A percentile compares a stretch with the other conserved stretches of the same genome.
phyloP scores from a whole-genome alignment of 2,113 vertebrate species.

The Neopipo cinnamomea region DNA sequence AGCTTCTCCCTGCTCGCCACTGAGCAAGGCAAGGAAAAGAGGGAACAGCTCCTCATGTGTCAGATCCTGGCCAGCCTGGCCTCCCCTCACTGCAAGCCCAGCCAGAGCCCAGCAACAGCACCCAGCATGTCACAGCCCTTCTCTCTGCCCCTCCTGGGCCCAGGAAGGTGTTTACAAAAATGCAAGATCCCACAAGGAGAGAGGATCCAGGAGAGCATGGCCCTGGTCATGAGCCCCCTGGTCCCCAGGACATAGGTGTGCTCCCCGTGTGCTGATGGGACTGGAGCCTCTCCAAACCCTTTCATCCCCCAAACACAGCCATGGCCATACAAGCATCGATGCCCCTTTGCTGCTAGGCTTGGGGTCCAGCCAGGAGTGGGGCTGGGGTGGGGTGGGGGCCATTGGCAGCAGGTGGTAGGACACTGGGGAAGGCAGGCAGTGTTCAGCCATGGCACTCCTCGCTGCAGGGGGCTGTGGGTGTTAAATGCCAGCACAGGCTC shows the following conservation, averaged over 20 bases:
- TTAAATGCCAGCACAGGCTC: not conserved
- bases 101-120: not conserved
- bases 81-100: fast-evolving
- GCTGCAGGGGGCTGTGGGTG: not conserved
- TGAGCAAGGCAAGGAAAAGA: fast-evolving
- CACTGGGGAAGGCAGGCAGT: fast-evolving
- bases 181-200: not conserved
- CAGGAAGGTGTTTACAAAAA: not conserved
- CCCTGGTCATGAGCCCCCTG: not conserved
- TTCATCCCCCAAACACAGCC: fast-evolving
- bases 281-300: not conserved
- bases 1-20: not conserved
- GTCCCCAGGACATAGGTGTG: not conserved
- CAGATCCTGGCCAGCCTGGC: not conserved
- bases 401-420: fast-evolving
- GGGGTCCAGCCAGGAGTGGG: fast-evolving
- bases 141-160: not conserved
- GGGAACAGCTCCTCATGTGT: not conserved
- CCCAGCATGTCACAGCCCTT: not conserved
- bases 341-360: fast-evolving
- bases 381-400: fast-evolving
- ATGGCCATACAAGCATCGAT: fast-evolving
- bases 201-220: not conserved
- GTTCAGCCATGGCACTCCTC: not conserved
- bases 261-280: not conserved